These are phyloP conservation scores for Drosophila kanapiae DNA, from an alignment of 1,140 invertebrate genomes.

Conservation along the genomic window DNA sequence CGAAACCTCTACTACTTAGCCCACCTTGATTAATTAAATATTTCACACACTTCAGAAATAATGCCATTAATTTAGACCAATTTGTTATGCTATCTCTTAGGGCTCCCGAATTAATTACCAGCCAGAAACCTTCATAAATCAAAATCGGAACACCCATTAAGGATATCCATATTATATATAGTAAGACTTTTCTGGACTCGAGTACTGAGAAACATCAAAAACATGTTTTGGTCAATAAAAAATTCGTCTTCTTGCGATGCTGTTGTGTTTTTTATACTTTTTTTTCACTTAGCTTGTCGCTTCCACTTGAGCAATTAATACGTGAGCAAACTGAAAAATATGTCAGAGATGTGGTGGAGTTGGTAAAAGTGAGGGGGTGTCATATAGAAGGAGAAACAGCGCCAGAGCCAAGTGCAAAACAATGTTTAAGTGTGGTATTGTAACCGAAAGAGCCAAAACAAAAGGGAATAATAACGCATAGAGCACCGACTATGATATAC, in stretches of 20 bases:
- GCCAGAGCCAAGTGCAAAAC: conserved; percentile 73
- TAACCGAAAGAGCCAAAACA: conserved; percentile 33
- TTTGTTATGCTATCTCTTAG: conserved; percentile 18
- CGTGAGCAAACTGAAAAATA: conserved; percentile 81
- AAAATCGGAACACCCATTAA: conserved; percentile 48
- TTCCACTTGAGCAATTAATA: conserved; percentile 82
- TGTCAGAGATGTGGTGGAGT: conserved; percentile 40
- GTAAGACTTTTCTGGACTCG: conserved; percentile 31
- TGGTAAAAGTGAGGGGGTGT: conserved; percentile 3
- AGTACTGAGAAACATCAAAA: conserved; percentile 65
- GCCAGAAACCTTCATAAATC: conserved; percentile 57
- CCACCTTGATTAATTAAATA: conserved; percentile 31
- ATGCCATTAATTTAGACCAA: conserved; percentile 33
- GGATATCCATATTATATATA: conserved; percentile 42
- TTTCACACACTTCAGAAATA: conserved; percentile 25
- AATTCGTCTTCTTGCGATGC: conserved; percentile 20
- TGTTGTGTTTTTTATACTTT: conserved; percentile 15
- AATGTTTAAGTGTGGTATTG: conserved; percentile 72
- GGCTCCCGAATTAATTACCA: conserved; percentile 26
- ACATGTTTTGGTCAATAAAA: conserved; percentile 76
- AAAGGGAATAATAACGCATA: background rate
- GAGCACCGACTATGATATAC: background rate
- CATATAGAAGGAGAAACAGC: conserved; percentile 20
- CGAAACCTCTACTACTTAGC: background rate
- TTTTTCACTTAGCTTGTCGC: conserved; percentile 61